Evolutionary conservation across 2,797 vertebrate genomes (phyloP).

Genomic region (Chiloscyllium punctatum): DNA sequence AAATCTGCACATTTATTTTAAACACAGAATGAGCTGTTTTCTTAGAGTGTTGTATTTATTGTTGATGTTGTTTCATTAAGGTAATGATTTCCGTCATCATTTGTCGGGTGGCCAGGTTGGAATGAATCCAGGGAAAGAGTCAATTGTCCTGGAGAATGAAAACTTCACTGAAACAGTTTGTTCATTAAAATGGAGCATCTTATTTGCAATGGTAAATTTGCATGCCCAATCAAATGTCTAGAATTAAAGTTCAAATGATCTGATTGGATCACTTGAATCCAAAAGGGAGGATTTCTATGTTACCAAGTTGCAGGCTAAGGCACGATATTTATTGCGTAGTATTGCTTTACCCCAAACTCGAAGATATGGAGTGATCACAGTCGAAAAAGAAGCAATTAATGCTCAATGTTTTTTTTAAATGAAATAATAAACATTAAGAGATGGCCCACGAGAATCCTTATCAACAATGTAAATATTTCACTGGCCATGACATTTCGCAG

Average conservation of each 20-base stretch:
- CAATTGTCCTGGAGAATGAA: background rate
- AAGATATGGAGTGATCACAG: background rate
- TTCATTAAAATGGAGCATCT: background rate
- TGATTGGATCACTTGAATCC: background rate
- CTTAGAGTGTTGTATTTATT: background rate
- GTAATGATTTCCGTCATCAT: background rate
- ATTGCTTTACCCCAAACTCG: background rate
- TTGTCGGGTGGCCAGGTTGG: background rate
- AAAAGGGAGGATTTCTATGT: background rate
- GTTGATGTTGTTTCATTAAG: conserved; percentile 2
- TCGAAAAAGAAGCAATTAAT: background rate
- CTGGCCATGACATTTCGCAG: background rate
- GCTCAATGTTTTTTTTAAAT: background rate
- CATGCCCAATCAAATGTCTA: background rate
- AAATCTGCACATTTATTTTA: background rate
- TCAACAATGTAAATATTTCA: background rate
- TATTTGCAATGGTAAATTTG: background rate
- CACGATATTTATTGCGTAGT: background rate
- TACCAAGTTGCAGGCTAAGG: background rate
- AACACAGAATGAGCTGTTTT: conserved; percentile 1
- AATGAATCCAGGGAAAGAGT: background rate
- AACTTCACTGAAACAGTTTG: background rate
- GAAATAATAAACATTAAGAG: background rate
- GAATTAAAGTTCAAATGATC: background rate
- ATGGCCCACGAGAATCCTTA: background rate